A percentile compares a stretch with the other conserved stretches of the same genome.
phyloP scores from a whole-genome alignment of 2,797 vertebrate species.

The Hipposideros larvatus region DNA sequence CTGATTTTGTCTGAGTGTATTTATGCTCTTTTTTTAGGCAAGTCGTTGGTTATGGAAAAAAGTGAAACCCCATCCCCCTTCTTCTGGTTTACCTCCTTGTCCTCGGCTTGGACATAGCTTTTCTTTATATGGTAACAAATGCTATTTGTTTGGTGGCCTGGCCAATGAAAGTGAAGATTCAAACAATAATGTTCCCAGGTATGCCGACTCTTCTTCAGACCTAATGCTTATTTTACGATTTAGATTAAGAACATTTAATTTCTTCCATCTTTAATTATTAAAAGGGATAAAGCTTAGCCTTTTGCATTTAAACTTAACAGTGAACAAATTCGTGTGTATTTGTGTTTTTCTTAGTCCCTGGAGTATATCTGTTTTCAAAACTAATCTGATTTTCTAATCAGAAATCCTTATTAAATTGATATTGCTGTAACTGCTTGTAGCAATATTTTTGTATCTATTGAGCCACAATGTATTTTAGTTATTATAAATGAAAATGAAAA shows the following conservation, averaged over 20 bases:
- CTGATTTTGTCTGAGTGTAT: slow-evolving; percentile 20
- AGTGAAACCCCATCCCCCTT: slow-evolving; percentile 94
- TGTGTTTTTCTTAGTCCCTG: slow-evolving; percentile 63
- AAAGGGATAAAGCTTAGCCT: slow-evolving; percentile 2
- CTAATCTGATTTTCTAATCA: not conserved
- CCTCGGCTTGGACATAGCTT: slow-evolving; percentile 98
- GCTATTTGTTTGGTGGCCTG: slow-evolving; percentile 97
- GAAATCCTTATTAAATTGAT: slow-evolving; percentile 49
- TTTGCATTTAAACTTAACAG: slow-evolving; percentile 43
- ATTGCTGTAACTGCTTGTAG: not conserved
- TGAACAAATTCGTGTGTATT: slow-evolving; percentile 21
- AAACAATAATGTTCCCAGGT: slow-evolving; percentile 97
- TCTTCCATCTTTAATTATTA: slow-evolving; percentile 44
- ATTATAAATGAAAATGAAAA: slow-evolving; percentile 24
- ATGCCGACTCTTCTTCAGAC: slow-evolving; percentile 73
- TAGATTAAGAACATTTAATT: slow-evolving; percentile 45
- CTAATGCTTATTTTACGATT: slow-evolving; percentile 10
- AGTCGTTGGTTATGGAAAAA: slow-evolving; percentile 99
- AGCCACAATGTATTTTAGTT: slow-evolving; percentile 16
- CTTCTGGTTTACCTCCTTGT: slow-evolving; percentile 92
- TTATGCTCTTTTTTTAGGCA: slow-evolving; percentile 90
- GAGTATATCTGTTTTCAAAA: slow-evolving; percentile 32
- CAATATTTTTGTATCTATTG: slow-evolving; percentile 37
- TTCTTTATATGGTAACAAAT: slow-evolving; percentile 95
- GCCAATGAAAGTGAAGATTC: slow-evolving; percentile 98